Evolutionary conservation across 2,797 vertebrate species (phyloP).

Genomic region (Pseudopleuronectes americanus): DNA sequence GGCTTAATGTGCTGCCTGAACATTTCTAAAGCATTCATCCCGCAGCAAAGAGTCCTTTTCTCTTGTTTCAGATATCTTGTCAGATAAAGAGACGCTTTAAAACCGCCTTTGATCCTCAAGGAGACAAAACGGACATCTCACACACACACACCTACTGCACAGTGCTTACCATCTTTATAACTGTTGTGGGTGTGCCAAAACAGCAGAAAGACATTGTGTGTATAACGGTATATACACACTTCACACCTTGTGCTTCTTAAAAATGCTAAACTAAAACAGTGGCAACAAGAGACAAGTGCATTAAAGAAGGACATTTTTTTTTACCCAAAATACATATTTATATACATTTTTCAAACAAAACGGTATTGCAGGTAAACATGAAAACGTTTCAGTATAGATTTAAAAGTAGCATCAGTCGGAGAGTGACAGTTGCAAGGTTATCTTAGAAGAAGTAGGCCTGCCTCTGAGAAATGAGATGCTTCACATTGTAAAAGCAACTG

Average conservation of each 20-base stretch:
- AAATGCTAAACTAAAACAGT: conserved; percentile 3
- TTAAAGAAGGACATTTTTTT: background rate
- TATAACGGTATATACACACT: background rate
- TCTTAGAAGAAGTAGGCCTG: background rate
- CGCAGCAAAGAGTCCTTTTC: conserved; percentile 2
- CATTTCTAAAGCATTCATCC: conserved; percentile 19
- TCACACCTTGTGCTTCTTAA: background rate
- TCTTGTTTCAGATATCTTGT: conserved; percentile 15
- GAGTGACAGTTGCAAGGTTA: background rate
- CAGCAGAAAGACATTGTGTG: too few species aligned
- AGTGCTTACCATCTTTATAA: conserved; percentile 2
- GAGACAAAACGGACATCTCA: conserved; percentile 29
- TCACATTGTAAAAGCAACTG: conserved; percentile 1
- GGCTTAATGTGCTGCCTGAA: background rate
- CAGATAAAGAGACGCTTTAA: conserved; percentile 12
- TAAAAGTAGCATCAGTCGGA: conserved; percentile 5
- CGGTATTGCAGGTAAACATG: background rate
- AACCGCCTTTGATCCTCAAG: conserved; percentile 27
- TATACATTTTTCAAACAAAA: background rate
- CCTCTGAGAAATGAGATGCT: background rate
- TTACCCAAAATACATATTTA: background rate
- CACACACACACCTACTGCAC: background rate
- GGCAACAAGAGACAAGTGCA: background rate
- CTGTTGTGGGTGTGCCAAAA: background rate
- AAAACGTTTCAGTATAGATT: background rate